Base-by-base conservation (phyloP, 2,888 invertebrate genomes). In the Ennomos erosarius region DNA sequence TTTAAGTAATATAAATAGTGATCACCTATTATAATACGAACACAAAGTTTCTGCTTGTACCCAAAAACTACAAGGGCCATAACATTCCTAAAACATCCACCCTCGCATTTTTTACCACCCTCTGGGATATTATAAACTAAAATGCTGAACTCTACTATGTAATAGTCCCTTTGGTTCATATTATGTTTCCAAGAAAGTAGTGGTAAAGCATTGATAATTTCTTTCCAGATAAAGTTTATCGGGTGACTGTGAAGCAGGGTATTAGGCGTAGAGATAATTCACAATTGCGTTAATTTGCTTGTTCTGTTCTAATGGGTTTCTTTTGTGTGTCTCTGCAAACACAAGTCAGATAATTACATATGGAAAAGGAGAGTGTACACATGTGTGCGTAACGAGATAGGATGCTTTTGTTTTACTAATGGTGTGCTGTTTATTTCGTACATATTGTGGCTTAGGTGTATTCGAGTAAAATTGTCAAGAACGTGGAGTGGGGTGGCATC, bases 291-390 rank as follows among this genome's bases (percentile, higher is more conserved):
- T 54, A 59, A 54, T 46, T 42, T 44, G 51, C 43, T 55, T 61
- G 52, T 45, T 55, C 49, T 44, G 44, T 26, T 26, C 49, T 61
- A 61, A 61, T 56, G 56, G 55, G 49, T 46, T 53, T 61, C 60
- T 56, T 60, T 56, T 48, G 60, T 60, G 48, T 56, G 52, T 49
- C 52, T 48, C 46, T 42, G 49, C 12, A 43, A 46, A 55, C 55
- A 54, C 16, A 42, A 45, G 12, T 37, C 12, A 26, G 44, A 59
- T 59, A 54, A 54, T 59, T 54, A 45, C 54, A 42, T 8, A 26
- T 48, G 45, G 34, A 16, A 47, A 38, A 47, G n/a, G 33, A 34
- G 36, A 9, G 16, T 5, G 48, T 37, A 10, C 10, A 2, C 16
- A 16, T 35, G 35, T 8, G 36, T 40, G 40, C 36, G 40, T 47